These are phyloP conservation scores for Acheta domesticus DNA, from an alignment of 2,888 invertebrate genomes.

Conservation along the genomic window DNA sequence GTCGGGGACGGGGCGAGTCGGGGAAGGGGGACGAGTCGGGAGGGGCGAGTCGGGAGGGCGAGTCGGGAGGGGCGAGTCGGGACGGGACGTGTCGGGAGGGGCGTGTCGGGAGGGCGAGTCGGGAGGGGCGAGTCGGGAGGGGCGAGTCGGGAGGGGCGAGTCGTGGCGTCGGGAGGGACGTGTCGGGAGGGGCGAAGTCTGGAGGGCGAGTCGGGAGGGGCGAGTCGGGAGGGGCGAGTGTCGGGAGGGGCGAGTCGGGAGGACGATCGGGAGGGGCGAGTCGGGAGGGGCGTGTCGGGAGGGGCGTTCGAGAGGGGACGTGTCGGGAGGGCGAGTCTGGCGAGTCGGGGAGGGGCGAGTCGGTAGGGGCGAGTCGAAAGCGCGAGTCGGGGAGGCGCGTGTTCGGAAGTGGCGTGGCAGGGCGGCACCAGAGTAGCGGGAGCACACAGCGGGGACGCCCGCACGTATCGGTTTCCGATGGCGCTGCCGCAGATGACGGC, in stretches of 20 bases:
- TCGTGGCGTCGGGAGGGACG: neutral
- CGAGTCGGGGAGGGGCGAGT: neutral
- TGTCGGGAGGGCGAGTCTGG: neutral
- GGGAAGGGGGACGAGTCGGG: neutral
- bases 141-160: neutral
- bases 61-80: neutral
- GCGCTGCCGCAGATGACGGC: neutral
- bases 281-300: neutral
- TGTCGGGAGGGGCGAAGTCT: neutral
- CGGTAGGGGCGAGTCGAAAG: neutral
- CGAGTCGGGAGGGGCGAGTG: neutral
- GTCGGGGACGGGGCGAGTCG: neutral
- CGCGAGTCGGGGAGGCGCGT: neutral
- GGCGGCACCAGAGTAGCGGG: neutral
- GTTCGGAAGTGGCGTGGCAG: neutral
- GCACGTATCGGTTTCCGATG: slow-evolving; percentile 18
- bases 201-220: neutral
- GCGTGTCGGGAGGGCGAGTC: neutral
- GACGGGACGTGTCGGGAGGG: neutral
- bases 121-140: neutral
- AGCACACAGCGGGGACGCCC: neutral
- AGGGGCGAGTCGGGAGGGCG: no score
- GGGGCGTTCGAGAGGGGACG: neutral
- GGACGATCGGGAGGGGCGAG: neutral
- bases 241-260: neutral